Evolutionary conservation across 35 echinoderm and acorn worm genomes (phyloP).

Genomic region (Amphiura filiformis): DNA sequence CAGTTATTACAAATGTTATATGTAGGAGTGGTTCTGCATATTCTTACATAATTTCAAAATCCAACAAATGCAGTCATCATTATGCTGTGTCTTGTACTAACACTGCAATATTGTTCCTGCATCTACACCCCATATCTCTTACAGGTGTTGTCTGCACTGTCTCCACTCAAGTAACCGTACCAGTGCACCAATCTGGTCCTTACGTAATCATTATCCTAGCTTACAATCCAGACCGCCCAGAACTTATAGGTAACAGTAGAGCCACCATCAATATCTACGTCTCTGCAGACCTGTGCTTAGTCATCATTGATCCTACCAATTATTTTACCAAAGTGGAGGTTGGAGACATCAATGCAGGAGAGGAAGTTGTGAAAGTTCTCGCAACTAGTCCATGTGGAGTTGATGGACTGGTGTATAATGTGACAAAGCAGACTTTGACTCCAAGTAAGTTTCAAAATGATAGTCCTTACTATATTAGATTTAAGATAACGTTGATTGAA

Average conservation of each 20-base stretch:
- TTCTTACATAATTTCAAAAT: no score
- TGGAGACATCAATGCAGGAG: neutral
- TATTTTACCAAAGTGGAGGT: neutral
- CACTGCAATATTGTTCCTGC: no score
- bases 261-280: neutral
- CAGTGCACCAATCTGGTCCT: neutral
- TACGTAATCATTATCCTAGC: neutral
- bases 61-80: no score
- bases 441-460: neutral
- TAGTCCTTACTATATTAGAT: no score
- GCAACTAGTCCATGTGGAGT: neutral
- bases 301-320: neutral
- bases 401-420: neutral
- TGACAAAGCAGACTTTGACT: neutral
- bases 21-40: no score
- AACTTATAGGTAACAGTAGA: neutral
- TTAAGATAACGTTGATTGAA: no score
- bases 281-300: neutral
- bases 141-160: neutral
- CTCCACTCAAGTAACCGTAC: neutral
- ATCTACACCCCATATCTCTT: neutral
- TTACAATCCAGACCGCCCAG: neutral
- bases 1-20: no score
- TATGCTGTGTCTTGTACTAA: no score
- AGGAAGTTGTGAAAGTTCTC: neutral